Conservation (phyloP, 2,797 vertebrate genomes). For the Mustela erminea region DNA sequence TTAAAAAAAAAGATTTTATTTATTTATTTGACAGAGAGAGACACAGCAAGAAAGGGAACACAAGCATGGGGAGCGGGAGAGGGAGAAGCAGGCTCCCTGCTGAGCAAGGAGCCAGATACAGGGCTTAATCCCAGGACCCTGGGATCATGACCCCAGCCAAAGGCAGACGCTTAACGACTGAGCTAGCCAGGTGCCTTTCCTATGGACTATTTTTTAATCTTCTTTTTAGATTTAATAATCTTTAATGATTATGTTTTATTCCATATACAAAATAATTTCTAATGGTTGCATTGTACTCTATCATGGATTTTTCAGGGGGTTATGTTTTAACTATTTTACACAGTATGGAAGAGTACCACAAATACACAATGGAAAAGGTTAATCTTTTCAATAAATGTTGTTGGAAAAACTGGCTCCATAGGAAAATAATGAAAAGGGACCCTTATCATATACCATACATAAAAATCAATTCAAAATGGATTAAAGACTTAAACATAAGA, state of each 20-base stretch:
- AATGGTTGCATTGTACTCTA: background rate
- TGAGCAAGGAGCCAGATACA: too few species aligned
- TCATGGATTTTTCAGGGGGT: background rate
- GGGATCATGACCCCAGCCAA: too few species aligned
- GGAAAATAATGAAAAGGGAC: background rate
- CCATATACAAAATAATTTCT: background rate
- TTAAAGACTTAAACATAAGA: background rate
- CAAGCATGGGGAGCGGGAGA: too few species aligned
- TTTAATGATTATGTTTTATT: background rate
- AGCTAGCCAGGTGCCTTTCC: too few species aligned
- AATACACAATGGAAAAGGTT: background rate
- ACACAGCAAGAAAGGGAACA: too few species aligned
- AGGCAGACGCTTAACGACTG: too few species aligned
- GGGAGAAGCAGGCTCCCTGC: too few species aligned
- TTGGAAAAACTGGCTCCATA: background rate
- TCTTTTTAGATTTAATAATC: background rate
- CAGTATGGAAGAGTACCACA: background rate
- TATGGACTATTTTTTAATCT: background rate
- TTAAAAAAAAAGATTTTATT: too few species aligned
- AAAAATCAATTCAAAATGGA: slow-evolving; percentile 19
- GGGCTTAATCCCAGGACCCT: too few species aligned
- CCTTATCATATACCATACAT: background rate
- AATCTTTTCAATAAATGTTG: background rate
- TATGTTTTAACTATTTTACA: slow-evolving; percentile 38
- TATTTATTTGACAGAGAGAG: too few species aligned